Base-by-base conservation (phyloP, 1,140 invertebrate genomes). In the Mylabris phalerata region DNA sequence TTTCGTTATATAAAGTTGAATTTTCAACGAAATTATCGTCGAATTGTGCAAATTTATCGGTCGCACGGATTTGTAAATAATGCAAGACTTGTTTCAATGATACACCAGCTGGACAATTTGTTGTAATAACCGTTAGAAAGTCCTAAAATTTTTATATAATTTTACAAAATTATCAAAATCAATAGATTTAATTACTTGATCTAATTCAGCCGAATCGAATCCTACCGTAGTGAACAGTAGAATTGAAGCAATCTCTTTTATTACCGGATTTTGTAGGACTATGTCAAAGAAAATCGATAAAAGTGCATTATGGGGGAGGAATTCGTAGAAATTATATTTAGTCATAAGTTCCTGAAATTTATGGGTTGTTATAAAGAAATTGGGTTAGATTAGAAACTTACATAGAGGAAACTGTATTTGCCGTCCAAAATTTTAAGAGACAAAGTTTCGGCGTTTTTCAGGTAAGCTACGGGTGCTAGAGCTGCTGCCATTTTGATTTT, bases 11-110 rank as follows among this genome's bases (percentile, higher is more conserved):
- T 39, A 43, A 27, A 58, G 52, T 48, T 25, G 58, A 39, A 57
- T 63, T 65, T 40, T 51, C 48, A 13, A 44, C 40, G 6, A 13
- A 27, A 19, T 84, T 84, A 49, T 80, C 77, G 69, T 90, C 83
- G 58, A 79, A 89, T 45, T 10, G 42, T 55, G 9, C 11, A 40
- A 27, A 27, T 9, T n/a, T 48, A 55, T 51, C 57, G 25, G 32
- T 46, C 25, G 24, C 9, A 10, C 45, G 42, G 43, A 52, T 50
- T 46, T 63, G 62, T 25, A 52, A 19, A 45, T 60, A 63, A 57
- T 63, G 58, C 3, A 11, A 42, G 4, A 57, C 32, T 25, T 63
- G 62, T 45, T 60, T 60, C 45, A 52, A 27, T 5, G 58, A 56
- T 25, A 54, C 45, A 9, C 54, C 55, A 4, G 54, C 42, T n/a